Conservation (phyloP, 2,888 invertebrate species). For the Drosophila buzzatii region DNA sequence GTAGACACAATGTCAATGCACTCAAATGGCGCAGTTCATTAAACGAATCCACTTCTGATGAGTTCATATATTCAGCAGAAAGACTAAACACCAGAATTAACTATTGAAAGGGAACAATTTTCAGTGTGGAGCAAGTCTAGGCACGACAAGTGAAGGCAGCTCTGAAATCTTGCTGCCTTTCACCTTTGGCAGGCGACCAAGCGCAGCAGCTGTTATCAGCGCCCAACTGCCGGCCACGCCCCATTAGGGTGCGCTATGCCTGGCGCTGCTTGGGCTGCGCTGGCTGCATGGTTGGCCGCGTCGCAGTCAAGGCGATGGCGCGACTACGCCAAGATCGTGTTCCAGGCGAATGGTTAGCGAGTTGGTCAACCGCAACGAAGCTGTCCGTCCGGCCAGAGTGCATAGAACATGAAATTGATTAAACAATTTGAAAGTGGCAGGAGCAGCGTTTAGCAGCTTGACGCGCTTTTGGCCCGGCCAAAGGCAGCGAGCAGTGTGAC, state of each 20-base stretch:
- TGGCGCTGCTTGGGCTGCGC: slow-evolving; percentile 5
- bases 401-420: slow-evolving; percentile 66
- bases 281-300: slow-evolving; percentile 29
- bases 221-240: slow-evolving; percentile 31
- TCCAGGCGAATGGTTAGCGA: slow-evolving; percentile 66
- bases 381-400: slow-evolving; percentile 9
- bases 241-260: slow-evolving; percentile 45
- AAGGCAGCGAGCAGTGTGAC: slow-evolving; percentile 62
- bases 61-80: no score
- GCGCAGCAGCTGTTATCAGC: slow-evolving; percentile 39
- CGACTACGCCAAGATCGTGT: slow-evolving; percentile 40
- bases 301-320: slow-evolving; percentile 42
- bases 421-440: slow-evolving; percentile 43
- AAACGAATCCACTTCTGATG: no score
- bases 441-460: slow-evolving; percentile 60
- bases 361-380: slow-evolving; percentile 75
- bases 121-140: not conserved
- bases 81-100: no score
- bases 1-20: no score
- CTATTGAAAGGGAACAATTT: no score
- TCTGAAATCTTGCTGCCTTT: not conserved
- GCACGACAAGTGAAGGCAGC: not conserved
- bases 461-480: slow-evolving; percentile 58
- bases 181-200: not conserved
- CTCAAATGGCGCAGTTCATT: no score